phyloP scores from a whole-genome alignment of 2,113 vertebrate genomes.

The Chaenogobius annularis region DNA sequence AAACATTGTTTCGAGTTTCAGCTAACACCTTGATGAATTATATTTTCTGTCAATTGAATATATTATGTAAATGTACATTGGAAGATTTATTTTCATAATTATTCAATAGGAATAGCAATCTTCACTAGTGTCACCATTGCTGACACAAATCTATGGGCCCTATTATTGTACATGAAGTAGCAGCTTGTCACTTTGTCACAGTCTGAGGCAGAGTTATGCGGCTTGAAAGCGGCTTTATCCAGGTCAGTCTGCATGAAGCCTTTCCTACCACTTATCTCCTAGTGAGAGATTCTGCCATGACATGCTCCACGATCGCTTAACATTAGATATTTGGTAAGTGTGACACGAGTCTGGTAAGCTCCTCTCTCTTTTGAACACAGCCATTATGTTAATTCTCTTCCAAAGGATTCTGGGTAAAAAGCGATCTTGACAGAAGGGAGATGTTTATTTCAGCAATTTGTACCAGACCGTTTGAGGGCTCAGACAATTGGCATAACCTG shows the following conservation, averaged over 20 bases:
- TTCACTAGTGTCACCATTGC: neutral
- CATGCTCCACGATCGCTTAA: conserved; percentile 25
- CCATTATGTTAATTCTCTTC: conserved; percentile 61
- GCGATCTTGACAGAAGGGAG: conserved; percentile 41
- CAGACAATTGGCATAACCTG: conserved; percentile 37
- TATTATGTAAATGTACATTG: no score
- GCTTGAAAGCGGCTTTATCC: conserved; percentile 29
- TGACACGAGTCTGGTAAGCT: conserved; percentile 36
- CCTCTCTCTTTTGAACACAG: conserved; percentile 26
- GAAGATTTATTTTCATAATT: neutral
- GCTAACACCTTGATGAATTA: no score
- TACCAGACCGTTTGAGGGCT: conserved; percentile 38
- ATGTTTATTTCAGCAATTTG: conserved; percentile 64
- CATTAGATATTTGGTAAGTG: conserved; percentile 25
- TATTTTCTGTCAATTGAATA: no score
- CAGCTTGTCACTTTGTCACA: conserved; percentile 9
- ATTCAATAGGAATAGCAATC: neutral
- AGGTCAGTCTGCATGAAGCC: conserved; percentile 27
- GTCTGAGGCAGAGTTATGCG: conserved; percentile 16
- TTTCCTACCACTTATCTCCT: conserved; percentile 28
- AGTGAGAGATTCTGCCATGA: conserved; percentile 23
- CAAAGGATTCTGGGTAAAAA: conserved; percentile 34
- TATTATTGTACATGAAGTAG: neutral
- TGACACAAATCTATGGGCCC: neutral
- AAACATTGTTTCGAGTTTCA: neutral